phyloP scores from a whole-genome alignment of 2,888 invertebrate species.

The Papilio demoleus region DNA sequence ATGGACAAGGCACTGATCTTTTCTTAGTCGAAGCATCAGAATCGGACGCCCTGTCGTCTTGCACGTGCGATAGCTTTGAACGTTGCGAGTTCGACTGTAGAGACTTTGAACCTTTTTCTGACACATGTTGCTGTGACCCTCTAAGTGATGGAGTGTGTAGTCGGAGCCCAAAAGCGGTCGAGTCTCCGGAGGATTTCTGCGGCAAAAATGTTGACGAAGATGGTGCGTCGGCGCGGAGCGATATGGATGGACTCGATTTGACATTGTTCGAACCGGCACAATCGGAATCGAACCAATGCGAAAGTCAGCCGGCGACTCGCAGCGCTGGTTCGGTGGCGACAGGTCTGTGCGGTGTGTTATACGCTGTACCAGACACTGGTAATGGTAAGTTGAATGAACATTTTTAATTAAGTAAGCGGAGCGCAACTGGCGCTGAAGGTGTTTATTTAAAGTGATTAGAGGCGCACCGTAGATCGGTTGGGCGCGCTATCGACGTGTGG shows the following conservation, averaged over 20 bases:
- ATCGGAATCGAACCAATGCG: slow-evolving; percentile 61
- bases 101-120: slow-evolving; percentile 84
- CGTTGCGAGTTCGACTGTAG: slow-evolving; percentile 83
- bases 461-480: slow-evolving; percentile 52
- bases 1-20: slow-evolving; percentile 61
- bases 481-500: slow-evolving; percentile 58
- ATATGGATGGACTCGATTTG: slow-evolving; percentile 87
- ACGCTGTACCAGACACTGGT: slow-evolving; percentile 64
- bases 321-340: slow-evolving; percentile 56
- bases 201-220: slow-evolving; percentile 72
- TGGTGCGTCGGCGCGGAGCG: slow-evolving; percentile 77
- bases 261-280: slow-evolving; percentile 86
- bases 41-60: slow-evolving; percentile 82
- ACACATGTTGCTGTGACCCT: slow-evolving; percentile 84
- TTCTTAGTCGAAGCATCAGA: slow-evolving; percentile 73
- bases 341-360: slow-evolving; percentile 72
- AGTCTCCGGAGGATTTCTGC: slow-evolving; percentile 77
- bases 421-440: slow-evolving; percentile 60
- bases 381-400: slow-evolving; percentile 67
- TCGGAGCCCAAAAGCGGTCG: slow-evolving; percentile 79
- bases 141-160: slow-evolving; percentile 78
- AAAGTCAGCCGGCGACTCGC: slow-evolving; percentile 50
- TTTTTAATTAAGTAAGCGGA: slow-evolving; percentile 57
- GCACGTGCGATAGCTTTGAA: slow-evolving; percentile 81
- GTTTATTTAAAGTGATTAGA: slow-evolving; percentile 70